phyloP scores from a whole-genome alignment of 1,140 invertebrate genomes.

The Hylaeus volcanicus region DNA sequence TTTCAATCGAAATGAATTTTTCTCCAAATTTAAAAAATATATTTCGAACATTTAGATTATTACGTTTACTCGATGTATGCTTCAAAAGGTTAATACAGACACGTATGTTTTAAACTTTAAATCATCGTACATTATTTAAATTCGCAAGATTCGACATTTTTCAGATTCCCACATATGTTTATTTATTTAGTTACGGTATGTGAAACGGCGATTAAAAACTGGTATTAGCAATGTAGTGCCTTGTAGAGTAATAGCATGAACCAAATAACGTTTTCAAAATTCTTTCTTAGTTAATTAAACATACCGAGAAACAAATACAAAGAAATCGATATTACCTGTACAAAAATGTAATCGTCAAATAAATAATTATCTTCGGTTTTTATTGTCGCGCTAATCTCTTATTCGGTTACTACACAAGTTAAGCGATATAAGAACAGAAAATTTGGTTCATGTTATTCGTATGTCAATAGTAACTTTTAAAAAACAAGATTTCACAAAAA shows the following conservation, averaged over 20 bases:
- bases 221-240: conserved; percentile 36
- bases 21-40: not conserved
- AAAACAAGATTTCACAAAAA: conserved; percentile 51
- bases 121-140: conserved; percentile 23
- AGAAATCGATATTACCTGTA: not conserved
- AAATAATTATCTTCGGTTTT: not conserved
- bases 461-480: conserved; percentile 28
- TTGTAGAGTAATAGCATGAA: conserved; percentile 36
- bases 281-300: not conserved
- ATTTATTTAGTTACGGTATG: conserved; percentile 7
- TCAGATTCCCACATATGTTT: conserved; percentile 25
- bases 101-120: conserved; percentile 25
- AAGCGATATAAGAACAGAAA: conserved; percentile 2
- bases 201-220: conserved; percentile 33
- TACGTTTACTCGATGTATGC: not conserved
- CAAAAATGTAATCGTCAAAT: conserved; percentile 6
- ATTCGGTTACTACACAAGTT: conserved; percentile 9
- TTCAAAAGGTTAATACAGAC: conserved; percentile 29
- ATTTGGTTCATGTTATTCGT: conserved; percentile 35
- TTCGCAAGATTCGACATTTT: conserved; percentile 12
- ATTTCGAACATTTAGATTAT: not conserved
- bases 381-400: conserved; percentile 35
- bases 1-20: not conserved
- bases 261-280: conserved; percentile 22
- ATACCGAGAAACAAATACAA: not conserved